Evolutionary conservation across 2,797 vertebrate genomes (phyloP), one percentile per base, ranked within the genome.

Genomic region (Kryptolebias ocellatus): DNA sequence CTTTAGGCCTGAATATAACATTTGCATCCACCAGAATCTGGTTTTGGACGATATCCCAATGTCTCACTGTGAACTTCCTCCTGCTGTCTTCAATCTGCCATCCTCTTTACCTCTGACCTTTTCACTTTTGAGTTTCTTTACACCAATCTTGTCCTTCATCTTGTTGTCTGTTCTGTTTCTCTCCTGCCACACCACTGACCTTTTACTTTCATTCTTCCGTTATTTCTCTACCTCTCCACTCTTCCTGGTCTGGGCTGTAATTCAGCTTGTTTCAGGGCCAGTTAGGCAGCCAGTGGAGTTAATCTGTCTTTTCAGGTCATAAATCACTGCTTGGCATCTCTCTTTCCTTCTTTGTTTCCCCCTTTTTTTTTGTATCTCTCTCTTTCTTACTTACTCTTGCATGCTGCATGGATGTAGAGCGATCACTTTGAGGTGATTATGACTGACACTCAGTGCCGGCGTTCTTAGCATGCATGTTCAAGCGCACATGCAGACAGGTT

Each of bases 271-370:
- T 94, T 93, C 91, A 93, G 92, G 92, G 92, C 93, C 91, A 93
- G 92, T 94, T 94, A 93, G 93, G 90, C 92, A 95, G 90, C 90
- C 90, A 92, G 89, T 89, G 90, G 92, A 93, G 92, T 94, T 92
- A 93, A 94, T 93, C 90, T 93, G 89, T 91, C 89, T 92, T 90
- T 89, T 92, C 87, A 92, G 87, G 90, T 93, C 91, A 92, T 93
- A 93, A 94, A 94, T 93, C 91, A 92, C 80, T 55, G 61, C 74
- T 77, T 91, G 90, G 86, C 89, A 81, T 81, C 86, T 85, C 80
- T 83, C 59, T 86, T 80, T 84, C 67, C 77, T 67, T 57, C 57
- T 64, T 27, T 53, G 31, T 67, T 34, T 51, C 15, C 53, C 44
- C 45, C n/a, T n/a, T 39, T 52, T 16, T 67, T 61, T 59, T 70